Conservation (phyloP, 2,888 invertebrate genomes). For the Cyclophora punctaria region DNA sequence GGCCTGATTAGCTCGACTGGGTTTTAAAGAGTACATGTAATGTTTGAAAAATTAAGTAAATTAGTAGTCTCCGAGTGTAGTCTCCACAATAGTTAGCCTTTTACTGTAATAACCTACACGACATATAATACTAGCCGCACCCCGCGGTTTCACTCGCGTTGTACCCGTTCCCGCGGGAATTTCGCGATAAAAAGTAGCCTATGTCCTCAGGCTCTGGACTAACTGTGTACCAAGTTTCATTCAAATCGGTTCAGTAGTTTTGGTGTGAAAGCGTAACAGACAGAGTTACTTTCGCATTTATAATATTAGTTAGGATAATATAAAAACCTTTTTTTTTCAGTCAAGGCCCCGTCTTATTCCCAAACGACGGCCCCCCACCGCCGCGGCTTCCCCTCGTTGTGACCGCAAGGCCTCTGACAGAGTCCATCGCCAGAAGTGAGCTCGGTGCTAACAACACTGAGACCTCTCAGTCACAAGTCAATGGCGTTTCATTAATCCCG, state of each 20-base stretch:
- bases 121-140: not conserved
- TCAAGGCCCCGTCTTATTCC: constrained; percentile 65
- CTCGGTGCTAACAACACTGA: constrained; percentile 38
- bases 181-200: too few relatives aligned
- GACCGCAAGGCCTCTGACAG: constrained; percentile 54
- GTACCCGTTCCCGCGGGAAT: too few relatives aligned
- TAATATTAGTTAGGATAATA: not conserved
- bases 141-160: too few relatives aligned
- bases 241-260: too few relatives aligned
- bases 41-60: not conserved
- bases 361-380: constrained; percentile 51
- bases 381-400: constrained; percentile 56
- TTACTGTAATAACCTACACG: not conserved
- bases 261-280: too few relatives aligned
- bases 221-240: too few relatives aligned
- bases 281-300: too few relatives aligned
- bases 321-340: constrained; percentile 29
- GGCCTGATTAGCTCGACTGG: too few relatives aligned
- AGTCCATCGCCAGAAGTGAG: constrained; percentile 57
- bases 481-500: constrained; percentile 1
- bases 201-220: too few relatives aligned
- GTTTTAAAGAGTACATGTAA: not conserved
- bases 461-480: constrained; percentile 31
- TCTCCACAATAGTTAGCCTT: not conserved
- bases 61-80: not conserved